phyloP scores from a whole-genome alignment of 2,888 invertebrate genomes.

The Catocala fraxini region DNA sequence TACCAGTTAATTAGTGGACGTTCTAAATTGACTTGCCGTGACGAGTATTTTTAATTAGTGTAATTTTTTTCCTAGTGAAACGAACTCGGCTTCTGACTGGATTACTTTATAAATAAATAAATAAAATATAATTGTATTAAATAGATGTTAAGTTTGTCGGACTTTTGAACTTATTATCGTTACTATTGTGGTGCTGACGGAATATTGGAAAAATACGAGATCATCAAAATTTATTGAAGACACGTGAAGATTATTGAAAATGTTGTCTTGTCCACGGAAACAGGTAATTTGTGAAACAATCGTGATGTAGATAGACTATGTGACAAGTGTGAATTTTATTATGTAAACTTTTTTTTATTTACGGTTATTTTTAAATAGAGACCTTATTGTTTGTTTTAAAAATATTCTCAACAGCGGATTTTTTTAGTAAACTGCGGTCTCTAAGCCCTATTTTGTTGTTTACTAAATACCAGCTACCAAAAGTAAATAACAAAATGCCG shows the following conservation, averaged over 20 bases:
- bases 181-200: constrained; percentile 63
- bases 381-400: not conserved
- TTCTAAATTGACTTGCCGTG: constrained; percentile 66
- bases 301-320: constrained; percentile 10
- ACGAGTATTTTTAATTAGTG: constrained; percentile 66
- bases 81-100: constrained; percentile 61
- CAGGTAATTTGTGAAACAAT: constrained; percentile 43
- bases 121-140: constrained; percentile 41
- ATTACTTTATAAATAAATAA: constrained; percentile 51
- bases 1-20: constrained; percentile 66
- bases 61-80: constrained; percentile 67
- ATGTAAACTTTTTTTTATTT: constrained; percentile 6
- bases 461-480: not conserved
- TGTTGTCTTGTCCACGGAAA: constrained; percentile 26
- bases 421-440: not conserved
- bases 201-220: constrained; percentile 28
- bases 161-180: constrained; percentile 61
- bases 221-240: constrained; percentile 40
- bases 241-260: constrained; percentile 33
- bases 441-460: not conserved
- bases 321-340: constrained; percentile 12
- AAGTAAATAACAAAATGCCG: constrained; percentile 8
- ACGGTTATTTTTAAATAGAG: not conserved
- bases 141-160: constrained; percentile 57
- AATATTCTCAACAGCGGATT: constrained; percentile 18